Base-by-base conservation (phyloP, 2,888 invertebrate genomes). In the Leptarthrus brevirostris region DNA sequence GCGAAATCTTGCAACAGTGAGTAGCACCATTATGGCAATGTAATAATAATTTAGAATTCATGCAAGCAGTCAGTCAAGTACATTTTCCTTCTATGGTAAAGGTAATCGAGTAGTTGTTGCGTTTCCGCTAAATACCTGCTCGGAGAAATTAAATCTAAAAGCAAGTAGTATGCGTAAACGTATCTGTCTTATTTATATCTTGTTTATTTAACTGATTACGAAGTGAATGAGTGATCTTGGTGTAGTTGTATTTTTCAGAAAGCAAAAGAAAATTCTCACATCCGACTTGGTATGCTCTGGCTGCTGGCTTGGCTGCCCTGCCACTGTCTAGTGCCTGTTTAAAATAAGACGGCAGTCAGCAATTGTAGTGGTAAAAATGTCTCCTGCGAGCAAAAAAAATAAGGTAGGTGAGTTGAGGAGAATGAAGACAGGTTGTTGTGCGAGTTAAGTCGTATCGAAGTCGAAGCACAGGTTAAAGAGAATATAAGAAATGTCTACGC, bases 391-490 rank as follows among this genome's bases (percentile, higher is more conserved):
- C 64, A 64, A 64, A 64, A 64, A 47, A 14, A 44, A 40, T 30
- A 64, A 64, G 36, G 64, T 64, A 64, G 64, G 22, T 22, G 64
- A 64, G 64, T 44, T 36, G 64, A 36, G 18, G 34, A 61, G 64
- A 64, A 64, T 64, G 44, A 64, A 64, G 64, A 64, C 64, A 64
- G 64, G 64, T 64, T 64, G 64, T 64, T 64, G 64, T 44, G 64
- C 26, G 44, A 40, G 64, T 44, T 64, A 24, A 47, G 12, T 64
- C 64, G n/a, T 12, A 40, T 12, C 40, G 30, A 30, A 30, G 30
- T 30, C 30, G 64, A 34, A 47, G 64, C 24, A 64, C 64, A 64
- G 44, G 64, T 26, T 64, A 44, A 34, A 10, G 16, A 47, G 40
- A 61, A 34, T 34, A 47, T 44, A 44, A 64, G 64, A 64, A 58